Percentiles rank a stretch among this genome's conserved stretches.
Evolutionary conservation across 2,113 vertebrate species (phyloP).

Genomic region (Oreochromis niloticus): DNA sequence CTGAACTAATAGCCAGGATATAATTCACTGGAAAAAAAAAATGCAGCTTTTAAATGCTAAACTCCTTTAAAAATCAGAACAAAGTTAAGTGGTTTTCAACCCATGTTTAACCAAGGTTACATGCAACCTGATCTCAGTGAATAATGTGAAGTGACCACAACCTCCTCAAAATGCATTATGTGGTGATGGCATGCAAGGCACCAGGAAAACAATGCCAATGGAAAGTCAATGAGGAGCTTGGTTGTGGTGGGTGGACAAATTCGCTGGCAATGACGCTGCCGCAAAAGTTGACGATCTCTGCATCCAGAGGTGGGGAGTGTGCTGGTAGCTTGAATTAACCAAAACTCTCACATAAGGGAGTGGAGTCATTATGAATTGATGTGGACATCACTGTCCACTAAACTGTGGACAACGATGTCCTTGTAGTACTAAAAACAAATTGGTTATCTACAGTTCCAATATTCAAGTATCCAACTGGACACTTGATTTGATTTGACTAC

Average conservation of each 20-base stretch:
- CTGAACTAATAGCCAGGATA: not conserved
- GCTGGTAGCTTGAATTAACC: not conserved
- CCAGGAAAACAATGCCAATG: not conserved
- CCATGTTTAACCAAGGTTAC: not conserved
- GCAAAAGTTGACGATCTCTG: not conserved
- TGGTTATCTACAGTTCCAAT: not conserved
- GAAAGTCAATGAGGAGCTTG: not conserved
- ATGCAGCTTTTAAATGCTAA: not conserved
- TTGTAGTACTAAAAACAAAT: not conserved
- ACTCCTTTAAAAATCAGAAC: not conserved
- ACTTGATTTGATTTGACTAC: not conserved
- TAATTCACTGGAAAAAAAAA: not conserved
- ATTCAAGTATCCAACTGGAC: not conserved
- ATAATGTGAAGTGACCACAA: not conserved
- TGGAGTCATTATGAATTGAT: not conserved
- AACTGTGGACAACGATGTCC: not conserved
- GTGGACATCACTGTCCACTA: not conserved
- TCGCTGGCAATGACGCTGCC: not conserved
- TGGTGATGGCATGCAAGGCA: not conserved
- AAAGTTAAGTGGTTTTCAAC: not conserved
- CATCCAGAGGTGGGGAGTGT: not conserved
- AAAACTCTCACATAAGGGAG: not conserved
- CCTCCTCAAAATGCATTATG: not conserved
- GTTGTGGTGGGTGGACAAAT: not conserved
- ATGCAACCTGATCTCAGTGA: not conserved